Conservation (phyloP, 2,888 invertebrate species). For the Drosophila silvestris region DNA sequence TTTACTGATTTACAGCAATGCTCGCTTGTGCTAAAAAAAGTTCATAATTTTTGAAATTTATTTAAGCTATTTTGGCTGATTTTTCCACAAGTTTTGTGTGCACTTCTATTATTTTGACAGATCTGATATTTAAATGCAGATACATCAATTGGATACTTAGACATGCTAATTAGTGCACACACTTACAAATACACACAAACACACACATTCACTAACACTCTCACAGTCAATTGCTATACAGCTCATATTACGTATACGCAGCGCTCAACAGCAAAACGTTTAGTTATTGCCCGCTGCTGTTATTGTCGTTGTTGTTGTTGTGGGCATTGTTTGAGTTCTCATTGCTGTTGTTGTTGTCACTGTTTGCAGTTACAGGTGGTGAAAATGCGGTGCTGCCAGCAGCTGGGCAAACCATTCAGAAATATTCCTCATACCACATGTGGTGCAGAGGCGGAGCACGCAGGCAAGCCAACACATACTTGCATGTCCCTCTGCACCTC, state of each 20-base stretch:
- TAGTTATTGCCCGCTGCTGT: slow-evolving; percentile 14
- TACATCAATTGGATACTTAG: slow-evolving; percentile 29
- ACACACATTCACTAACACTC: not conserved
- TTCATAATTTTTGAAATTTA: not conserved
- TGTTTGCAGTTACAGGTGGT: slow-evolving; percentile 61
- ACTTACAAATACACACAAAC: slow-evolving; percentile 10
- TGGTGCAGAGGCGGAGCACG: slow-evolving; percentile 12
- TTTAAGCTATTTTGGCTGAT: slow-evolving; percentile 14
- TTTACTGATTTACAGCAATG: not conserved
- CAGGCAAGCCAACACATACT: not conserved
- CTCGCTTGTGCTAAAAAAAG: not conserved
- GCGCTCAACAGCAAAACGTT: slow-evolving; percentile 35
- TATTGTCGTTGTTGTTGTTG: slow-evolving; percentile 13
- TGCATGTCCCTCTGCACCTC: not conserved
- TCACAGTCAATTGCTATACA: too few species aligned
- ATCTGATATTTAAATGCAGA: not conserved
- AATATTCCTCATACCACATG: slow-evolving; percentile 65
- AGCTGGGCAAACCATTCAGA: slow-evolving; percentile 43
- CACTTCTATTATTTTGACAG: not conserved
- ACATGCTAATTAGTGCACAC: slow-evolving; percentile 57
- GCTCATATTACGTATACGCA: slow-evolving; percentile 63
- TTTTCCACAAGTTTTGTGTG: not conserved
- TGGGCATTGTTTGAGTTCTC: slow-evolving; percentile 1
- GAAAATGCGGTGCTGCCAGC: slow-evolving; percentile 34
- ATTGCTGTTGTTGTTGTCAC: slow-evolving; percentile 7